A percentile compares a stretch with the other conserved stretches of the same genome.
Conservation (phyloP, 37 sponge, comb jelly and placozoan species). For the Theonella swinhoei region DNA sequence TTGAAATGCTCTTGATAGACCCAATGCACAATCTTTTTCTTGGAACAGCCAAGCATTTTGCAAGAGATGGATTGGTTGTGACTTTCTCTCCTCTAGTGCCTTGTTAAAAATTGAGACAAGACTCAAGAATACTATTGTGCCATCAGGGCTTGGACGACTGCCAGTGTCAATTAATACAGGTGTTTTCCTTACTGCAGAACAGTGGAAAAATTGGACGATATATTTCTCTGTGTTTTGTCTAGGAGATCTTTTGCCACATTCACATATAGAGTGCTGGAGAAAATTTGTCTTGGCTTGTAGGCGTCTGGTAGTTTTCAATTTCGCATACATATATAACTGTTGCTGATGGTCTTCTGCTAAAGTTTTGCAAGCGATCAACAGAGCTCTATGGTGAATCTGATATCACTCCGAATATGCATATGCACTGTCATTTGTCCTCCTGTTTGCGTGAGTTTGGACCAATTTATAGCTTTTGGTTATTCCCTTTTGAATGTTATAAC, state of each 20-base stretch:
- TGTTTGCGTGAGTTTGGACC: no score
- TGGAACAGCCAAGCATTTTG: slow-evolving; percentile 28
- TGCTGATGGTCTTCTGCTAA: slow-evolving; percentile 30
- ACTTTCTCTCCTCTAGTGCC: no score
- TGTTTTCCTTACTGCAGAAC: not conserved
- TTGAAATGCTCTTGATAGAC: slow-evolving; percentile 29
- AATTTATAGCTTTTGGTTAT: no score
- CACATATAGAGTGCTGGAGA: slow-evolving; percentile 20
- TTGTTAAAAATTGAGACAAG: no score
- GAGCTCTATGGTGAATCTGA: slow-evolving; percentile 5
- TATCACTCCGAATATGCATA: slow-evolving; percentile 49
- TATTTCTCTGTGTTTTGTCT: not conserved
- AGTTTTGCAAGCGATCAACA: slow-evolving; percentile 27
- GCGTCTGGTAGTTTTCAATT: not conserved
- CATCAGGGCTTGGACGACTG: slow-evolving; percentile 6
- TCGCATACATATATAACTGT: slow-evolving; percentile 2
- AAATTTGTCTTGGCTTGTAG: slow-evolving; percentile 41
- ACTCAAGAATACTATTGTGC: not conserved
- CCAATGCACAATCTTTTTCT: slow-evolving; percentile 51
- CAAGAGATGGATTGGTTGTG: slow-evolving; percentile 27
- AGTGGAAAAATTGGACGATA: slow-evolving; percentile 15
- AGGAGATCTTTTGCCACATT: not conserved
- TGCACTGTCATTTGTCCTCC: no score
- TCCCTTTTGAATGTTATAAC: no score
- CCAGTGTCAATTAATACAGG: not conserved